phyloP scores from a whole-genome alignment of 2,888 invertebrate genomes.

The Tetheella fluctuosa region DNA sequence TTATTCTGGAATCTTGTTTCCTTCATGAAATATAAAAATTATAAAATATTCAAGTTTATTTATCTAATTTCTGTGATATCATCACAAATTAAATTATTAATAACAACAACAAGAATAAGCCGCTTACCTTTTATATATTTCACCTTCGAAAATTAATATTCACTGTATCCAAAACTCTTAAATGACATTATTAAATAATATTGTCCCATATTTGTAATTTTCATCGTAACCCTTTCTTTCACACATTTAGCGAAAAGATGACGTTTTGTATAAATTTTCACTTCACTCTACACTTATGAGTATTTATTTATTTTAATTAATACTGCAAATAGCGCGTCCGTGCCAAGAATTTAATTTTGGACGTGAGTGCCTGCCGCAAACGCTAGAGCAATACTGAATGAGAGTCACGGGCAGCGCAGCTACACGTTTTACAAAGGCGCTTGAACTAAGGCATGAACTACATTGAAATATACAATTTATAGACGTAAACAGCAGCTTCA shows the following conservation, averaged over 20 bases:
- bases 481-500: not conserved
- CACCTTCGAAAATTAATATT: not conserved
- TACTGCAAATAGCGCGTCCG: not conserved
- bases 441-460: slow-evolving; percentile 6
- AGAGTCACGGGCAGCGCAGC: slow-evolving; percentile 3
- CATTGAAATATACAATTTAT: not conserved
- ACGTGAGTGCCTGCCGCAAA: slow-evolving; percentile 66
- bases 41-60: not conserved
- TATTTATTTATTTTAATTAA: not conserved
- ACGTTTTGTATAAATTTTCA: not conserved
- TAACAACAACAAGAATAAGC: not conserved
- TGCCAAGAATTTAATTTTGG: slow-evolving; percentile 1
- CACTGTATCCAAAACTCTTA: not conserved
- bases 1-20: too few relatives aligned
- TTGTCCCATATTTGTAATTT: not conserved
- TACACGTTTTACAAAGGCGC: slow-evolving; percentile 14
- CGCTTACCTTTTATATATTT: not conserved
- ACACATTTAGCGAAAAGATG: not conserved
- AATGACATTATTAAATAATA: not conserved
- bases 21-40: too few relatives aligned
- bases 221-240: not conserved
- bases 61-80: not conserved
- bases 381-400: slow-evolving; percentile 24
- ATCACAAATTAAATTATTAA: not conserved
- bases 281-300: not conserved